phyloP scores from a whole-genome alignment of 2,797 vertebrate species.

The Coregonus sp. region DNA sequence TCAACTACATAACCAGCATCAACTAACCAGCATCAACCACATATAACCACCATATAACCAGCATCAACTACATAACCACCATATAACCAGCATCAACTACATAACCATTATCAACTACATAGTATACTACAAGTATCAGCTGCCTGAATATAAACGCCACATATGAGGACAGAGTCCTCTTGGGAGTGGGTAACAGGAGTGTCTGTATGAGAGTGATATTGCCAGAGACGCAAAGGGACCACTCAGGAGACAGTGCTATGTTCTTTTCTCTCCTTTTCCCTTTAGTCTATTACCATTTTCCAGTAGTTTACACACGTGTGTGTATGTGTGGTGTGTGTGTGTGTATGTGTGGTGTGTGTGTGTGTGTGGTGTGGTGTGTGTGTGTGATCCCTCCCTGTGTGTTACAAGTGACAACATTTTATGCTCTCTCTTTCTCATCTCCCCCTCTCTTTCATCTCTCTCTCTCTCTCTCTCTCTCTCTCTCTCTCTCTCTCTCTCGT shows the following conservation, averaged over 20 bases:
- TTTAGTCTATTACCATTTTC: neutral
- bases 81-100: neutral
- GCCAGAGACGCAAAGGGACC: neutral
- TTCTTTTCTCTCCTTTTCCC: neutral
- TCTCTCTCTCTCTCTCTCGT: neutral
- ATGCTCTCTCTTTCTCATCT: neutral
- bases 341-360: too few relatives aligned
- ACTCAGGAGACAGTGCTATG: too few relatives aligned
- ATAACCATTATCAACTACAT: too few relatives aligned
- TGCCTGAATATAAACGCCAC: neutral
- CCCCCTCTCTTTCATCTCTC: slow-evolving; percentile 7
- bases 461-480: neutral
- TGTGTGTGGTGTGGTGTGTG: too few relatives aligned
- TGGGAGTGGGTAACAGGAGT: neutral
- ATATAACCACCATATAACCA: too few relatives aligned
- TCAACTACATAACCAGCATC: too few relatives aligned
- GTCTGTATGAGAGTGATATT: neutral
- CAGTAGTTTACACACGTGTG: neutral
- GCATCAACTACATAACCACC: too few relatives aligned
- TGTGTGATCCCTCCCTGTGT: slow-evolving; percentile 12
- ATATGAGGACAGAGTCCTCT: neutral
- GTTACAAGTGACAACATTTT: slow-evolving; percentile 21
- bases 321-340: too few relatives aligned
- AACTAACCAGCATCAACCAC: too few relatives aligned
- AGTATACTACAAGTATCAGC: neutral